Evolutionary conservation across 2,888 invertebrate species (phyloP).

Genomic region (Phasia obesa): DNA sequence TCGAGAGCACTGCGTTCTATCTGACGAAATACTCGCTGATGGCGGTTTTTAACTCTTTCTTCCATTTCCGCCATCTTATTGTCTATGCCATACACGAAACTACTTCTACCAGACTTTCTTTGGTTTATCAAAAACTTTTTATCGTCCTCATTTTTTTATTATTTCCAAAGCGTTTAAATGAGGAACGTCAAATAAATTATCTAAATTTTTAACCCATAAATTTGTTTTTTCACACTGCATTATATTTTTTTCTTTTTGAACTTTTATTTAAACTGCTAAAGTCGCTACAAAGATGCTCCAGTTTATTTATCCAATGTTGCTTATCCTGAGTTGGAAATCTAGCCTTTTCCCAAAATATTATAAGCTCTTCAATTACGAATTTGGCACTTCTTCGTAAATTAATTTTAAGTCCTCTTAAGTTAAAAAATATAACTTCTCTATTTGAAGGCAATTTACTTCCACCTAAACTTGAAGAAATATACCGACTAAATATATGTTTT

Average conservation of each 20-base stretch:
- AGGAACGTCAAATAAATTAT: conserved; percentile 7
- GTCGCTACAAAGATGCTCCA: not conserved
- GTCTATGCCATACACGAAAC: not conserved
- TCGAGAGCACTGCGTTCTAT: conserved; percentile 1
- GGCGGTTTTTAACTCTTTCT: not conserved
- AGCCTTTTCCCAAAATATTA: too few species aligned
- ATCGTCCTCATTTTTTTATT: conserved; percentile 5
- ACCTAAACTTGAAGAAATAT: too few species aligned
- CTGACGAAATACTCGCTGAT: not conserved
- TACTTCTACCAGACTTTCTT: not conserved
- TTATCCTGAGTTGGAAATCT: not conserved
- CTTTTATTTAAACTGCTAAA: not conserved
- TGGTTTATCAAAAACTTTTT: conserved; percentile 4
- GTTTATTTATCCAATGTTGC: conserved; percentile 12
- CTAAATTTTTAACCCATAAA: not conserved
- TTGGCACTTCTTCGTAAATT: too few species aligned
- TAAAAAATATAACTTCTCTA: too few species aligned
- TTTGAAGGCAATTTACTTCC: too few species aligned
- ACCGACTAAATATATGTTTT: too few species aligned
- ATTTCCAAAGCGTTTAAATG: conserved; percentile 4
- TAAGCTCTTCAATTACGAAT: too few species aligned
- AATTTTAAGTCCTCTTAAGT: too few species aligned
- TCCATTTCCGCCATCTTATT: not conserved
- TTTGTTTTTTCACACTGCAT: conserved; percentile 7
- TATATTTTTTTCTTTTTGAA: conserved; percentile 1